phyloP scores from a whole-genome alignment of 2,113 vertebrate species.

The Macroglossus sobrinus region DNA sequence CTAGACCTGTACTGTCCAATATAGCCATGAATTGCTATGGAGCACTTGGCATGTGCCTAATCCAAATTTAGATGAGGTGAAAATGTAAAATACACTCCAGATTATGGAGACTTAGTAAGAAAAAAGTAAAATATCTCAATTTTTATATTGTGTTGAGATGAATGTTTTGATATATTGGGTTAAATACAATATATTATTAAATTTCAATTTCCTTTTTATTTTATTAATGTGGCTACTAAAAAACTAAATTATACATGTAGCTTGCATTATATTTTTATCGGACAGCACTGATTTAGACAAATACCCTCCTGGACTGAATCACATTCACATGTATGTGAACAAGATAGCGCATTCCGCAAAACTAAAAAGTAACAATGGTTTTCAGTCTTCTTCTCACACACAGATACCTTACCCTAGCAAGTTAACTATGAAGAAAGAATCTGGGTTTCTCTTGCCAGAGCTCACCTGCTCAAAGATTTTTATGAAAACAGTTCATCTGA shows the following conservation, averaged over 20 bases:
- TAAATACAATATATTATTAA: conserved; percentile 26
- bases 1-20: background rate
- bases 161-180: conserved; percentile 2
- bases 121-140: background rate
- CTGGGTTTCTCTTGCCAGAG: background rate
- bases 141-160: background rate
- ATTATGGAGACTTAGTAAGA: background rate
- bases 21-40: background rate
- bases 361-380: background rate
- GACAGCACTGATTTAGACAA: background rate
- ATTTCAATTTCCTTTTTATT: background rate
- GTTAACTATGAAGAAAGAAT: background rate
- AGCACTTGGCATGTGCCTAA: background rate
- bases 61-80: background rate
- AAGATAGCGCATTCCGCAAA: background rate
- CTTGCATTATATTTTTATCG: background rate
- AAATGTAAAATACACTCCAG: background rate
- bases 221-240: conserved; percentile 25
- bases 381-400: background rate
- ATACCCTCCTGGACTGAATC: background rate
- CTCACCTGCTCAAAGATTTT: conserved; percentile 13
- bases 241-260: background rate
- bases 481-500: conserved; percentile 19
- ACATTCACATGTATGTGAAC: background rate
- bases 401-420: background rate